Base-by-base conservation (phyloP, 2,113 vertebrate genomes). In the Rissa tridactyla region DNA sequence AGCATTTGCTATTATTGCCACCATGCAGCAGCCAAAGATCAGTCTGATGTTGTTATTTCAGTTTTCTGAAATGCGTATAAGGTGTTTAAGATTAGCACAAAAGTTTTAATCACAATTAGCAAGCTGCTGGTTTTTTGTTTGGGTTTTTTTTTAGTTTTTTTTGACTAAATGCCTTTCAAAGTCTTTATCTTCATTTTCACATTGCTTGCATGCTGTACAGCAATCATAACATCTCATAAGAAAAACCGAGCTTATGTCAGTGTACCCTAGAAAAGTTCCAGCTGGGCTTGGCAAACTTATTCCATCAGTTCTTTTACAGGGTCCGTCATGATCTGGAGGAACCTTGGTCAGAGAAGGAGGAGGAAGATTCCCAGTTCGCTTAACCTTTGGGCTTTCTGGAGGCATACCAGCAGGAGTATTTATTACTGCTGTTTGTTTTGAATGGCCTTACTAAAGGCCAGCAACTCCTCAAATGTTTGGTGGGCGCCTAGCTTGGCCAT, bases 381-480 rank as follows among this genome's bases (percentile, higher is more conserved):
- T 91, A 92, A 85, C 23, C 87, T 90, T 82, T 51, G 78, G 40
- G 66, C 44, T 79, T 82, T 92, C 57, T 92, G 61, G 38, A 92
- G 58, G 61, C 26, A 15, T 52, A 84, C 91, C 61, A 79, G 36
- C 15, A 15, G 23, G 52, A 81, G 27, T 78, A 92, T 95, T 97
- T 95, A 94, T 91, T 89, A 47, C 89, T 54, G 44, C 54, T 89
- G 47, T 84, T 91, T 40, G 5, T 32, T 91, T 94, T 92, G 89
- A 92, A 96, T 68, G 38, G 86, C 57, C n/a, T 92, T 44, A 47
- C 32, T 75, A 81, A 91, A 70, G 72, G 94, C 86, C 82, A 96
- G 72, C 46, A 86, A 32, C 60, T 94, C 86, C 76, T 95, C 42
- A 78, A 51, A 62, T 71, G 69, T 61, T 92, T 94, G 71, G 86